These are phyloP conservation scores for Bedellia somnulentella DNA, from an alignment of 2,888 invertebrate genomes.

Conservation along the genomic window DNA sequence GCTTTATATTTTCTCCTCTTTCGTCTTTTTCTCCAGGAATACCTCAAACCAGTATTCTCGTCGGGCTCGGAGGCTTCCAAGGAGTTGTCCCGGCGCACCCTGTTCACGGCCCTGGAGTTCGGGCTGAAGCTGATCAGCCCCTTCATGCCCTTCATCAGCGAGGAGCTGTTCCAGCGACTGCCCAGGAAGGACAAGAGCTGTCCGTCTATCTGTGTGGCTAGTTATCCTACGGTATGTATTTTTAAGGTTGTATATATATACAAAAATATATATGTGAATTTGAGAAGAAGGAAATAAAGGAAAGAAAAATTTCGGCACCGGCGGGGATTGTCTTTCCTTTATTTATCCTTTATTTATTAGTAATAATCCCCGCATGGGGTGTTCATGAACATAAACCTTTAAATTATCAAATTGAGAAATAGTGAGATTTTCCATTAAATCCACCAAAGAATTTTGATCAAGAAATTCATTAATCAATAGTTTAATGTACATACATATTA, in stretches of 20 bases:
- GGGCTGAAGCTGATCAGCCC: slow-evolving; percentile 89
- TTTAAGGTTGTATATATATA: neutral
- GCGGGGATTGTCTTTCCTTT: too few relatives aligned
- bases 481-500: too few relatives aligned
- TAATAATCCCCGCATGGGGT: too few relatives aligned
- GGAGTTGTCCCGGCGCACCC: slow-evolving; percentile 68
- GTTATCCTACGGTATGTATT: slow-evolving; percentile 71
- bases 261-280: neutral
- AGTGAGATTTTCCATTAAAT: too few relatives aligned
- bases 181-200: slow-evolving; percentile 63
- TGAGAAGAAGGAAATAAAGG: too few relatives aligned
- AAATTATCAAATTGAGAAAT: too few relatives aligned
- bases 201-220: slow-evolving; percentile 86
- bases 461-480: too few relatives aligned
- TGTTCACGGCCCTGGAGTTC: slow-evolving; percentile 81
- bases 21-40: too few relatives aligned
- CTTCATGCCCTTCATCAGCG: slow-evolving; percentile 96
- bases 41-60: slow-evolving; percentile 83
- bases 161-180: slow-evolving; percentile 92
- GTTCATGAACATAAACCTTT: too few relatives aligned
- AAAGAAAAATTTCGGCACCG: too few relatives aligned
- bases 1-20: slow-evolving; percentile 3
- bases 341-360: too few relatives aligned
- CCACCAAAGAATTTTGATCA: too few relatives aligned
- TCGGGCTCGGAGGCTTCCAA: slow-evolving; percentile 55